Conservation (phyloP, 2,888 invertebrate species). For the Nemurella pictetii region DNA sequence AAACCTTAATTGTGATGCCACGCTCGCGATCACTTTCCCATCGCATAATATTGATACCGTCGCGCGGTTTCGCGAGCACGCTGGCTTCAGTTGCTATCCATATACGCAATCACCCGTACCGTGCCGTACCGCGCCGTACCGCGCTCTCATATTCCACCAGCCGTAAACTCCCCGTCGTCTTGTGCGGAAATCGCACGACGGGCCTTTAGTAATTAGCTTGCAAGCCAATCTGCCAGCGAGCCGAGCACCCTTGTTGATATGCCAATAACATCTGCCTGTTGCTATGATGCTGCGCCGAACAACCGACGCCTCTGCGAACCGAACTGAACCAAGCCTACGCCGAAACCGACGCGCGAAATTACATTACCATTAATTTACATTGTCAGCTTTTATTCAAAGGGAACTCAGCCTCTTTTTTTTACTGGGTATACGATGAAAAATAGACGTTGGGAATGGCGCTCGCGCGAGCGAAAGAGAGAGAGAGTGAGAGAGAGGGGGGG, state of each 20-base stretch:
- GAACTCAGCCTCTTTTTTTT: not conserved
- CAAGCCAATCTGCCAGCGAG: not conserved
- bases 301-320: not conserved
- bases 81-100: not conserved
- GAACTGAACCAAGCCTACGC: not conserved
- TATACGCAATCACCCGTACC: not conserved
- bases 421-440: not conserved
- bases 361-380: conserved; percentile 31
- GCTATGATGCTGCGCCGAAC: not conserved
- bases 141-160: not conserved
- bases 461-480: not conserved
- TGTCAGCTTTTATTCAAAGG: conserved; percentile 30
- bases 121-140: too few relatives aligned
- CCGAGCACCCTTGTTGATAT: conserved; percentile 33
- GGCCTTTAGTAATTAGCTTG: not conserved
- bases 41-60: not conserved
- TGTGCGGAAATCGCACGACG: not conserved
- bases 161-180: not conserved
- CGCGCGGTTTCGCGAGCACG: not conserved
- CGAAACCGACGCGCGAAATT: conserved; percentile 4
- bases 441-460: not conserved
- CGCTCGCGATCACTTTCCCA: not conserved
- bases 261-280: conserved; percentile 34
- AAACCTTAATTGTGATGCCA: not conserved
- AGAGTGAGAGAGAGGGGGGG: too few relatives aligned